These are phyloP conservation scores for Tapirus terrestris DNA, from an alignment of 2,113 vertebrate species.

Conservation along the genomic window DNA sequence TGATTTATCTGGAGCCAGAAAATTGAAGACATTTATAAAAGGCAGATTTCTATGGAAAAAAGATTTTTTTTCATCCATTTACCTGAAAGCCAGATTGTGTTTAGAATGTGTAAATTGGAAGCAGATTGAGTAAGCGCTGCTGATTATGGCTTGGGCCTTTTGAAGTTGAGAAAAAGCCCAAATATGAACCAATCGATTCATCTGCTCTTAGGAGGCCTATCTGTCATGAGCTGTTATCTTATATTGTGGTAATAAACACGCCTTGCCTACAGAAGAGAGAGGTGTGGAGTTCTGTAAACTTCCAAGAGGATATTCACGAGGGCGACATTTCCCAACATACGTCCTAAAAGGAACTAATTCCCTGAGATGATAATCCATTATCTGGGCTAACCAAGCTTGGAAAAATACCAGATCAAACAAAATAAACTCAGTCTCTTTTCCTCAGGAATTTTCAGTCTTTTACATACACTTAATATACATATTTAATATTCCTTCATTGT, in stretches of 20 bases:
- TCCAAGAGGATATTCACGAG: not conserved
- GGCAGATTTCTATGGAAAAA: conserved; percentile 43
- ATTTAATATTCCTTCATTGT: not conserved
- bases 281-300: no score
- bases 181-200: conserved; percentile 9
- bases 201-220: not conserved
- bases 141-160: not conserved
- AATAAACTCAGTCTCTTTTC: not conserved
- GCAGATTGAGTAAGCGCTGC: conserved; percentile 52
- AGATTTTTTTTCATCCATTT: not conserved
- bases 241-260: not conserved
- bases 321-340: not conserved
- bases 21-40: conserved; percentile 60
- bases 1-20: conserved; percentile 75
- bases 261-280: not conserved
- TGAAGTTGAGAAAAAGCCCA: conserved; percentile 53
- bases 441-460: not conserved
- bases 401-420: not conserved
- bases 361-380: not conserved
- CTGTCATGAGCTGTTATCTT: not conserved
- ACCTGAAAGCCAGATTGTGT: conserved; percentile 70
- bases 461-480: not conserved
- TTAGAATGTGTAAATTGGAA: conserved; percentile 71
- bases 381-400: not conserved
- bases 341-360: not conserved